phyloP scores from a whole-genome alignment of 1,140 invertebrate genomes.

The Metopolophium dirhodum region DNA sequence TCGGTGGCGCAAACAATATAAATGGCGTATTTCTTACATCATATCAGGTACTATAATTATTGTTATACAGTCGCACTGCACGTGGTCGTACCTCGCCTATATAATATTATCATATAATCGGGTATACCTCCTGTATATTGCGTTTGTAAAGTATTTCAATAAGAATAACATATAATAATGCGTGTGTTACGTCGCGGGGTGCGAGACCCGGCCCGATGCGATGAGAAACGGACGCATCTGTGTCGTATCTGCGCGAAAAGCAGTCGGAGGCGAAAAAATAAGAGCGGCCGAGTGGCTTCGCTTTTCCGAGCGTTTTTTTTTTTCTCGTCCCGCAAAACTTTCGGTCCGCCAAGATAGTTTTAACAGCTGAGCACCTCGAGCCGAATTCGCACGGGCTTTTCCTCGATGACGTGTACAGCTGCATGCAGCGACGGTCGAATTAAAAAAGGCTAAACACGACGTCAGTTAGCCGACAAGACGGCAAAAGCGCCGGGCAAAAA shows the following conservation, averaged over 20 bases:
- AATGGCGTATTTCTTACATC: too few relatives aligned
- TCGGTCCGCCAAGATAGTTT: conserved; percentile 19
- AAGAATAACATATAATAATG: neutral
- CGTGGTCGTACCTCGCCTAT: too few relatives aligned
- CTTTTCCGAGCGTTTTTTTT: neutral
- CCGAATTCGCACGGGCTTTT: neutral
- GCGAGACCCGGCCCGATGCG: neutral
- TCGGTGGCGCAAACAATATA: too few relatives aligned
- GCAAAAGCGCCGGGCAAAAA: neutral
- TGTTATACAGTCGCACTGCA: too few relatives aligned
- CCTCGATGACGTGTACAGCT: neutral
- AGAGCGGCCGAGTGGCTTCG: neutral
- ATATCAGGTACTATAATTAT: too few relatives aligned
- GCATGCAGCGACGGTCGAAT: too few relatives aligned
- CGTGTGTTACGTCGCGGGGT: neutral
- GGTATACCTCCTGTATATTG: too few relatives aligned
- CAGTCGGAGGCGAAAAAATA: neutral
- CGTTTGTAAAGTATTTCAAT: neutral
- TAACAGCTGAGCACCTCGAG: conserved; percentile 21
- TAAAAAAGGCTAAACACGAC: neutral
- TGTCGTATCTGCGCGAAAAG: neutral
- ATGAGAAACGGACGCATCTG: conserved; percentile 12
- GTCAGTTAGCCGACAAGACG: neutral
- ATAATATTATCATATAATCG: too few relatives aligned
- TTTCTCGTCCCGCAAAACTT: neutral